Conservation (phyloP, 2,888 invertebrate genomes). For the Ditula angustiorana region DNA sequence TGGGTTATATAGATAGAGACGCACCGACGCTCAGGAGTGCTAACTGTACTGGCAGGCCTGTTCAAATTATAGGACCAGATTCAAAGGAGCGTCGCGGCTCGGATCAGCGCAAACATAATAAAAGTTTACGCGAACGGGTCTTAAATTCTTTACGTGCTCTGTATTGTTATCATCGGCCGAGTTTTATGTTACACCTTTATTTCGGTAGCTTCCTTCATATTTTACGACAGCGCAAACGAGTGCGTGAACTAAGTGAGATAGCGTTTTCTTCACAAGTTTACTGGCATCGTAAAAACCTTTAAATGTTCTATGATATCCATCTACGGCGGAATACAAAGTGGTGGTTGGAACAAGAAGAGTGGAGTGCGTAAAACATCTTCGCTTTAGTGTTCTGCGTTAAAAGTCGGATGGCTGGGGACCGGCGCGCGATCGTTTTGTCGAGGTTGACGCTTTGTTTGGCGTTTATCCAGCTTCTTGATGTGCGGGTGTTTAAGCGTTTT, state of each 20-base stretch:
- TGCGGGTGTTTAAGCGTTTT: not conserved
- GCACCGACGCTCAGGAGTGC: too few species aligned
- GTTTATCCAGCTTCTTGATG: not conserved
- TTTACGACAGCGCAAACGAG: conserved; percentile 59
- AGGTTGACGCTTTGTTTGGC: conserved; percentile 4
- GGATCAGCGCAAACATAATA: conserved; percentile 51
- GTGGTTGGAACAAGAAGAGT: conserved; percentile 15
- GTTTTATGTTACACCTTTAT: conserved; percentile 60
- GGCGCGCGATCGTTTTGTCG: not conserved
- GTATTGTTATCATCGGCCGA: conserved; percentile 57
- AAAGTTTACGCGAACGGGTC: conserved; percentile 53
- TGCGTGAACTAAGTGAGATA: conserved; percentile 61
- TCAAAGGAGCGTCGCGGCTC: not conserved
- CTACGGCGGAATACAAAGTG: conserved; percentile 49
- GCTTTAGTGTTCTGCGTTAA: conserved; percentile 32
- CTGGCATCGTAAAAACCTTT: conserved; percentile 54
- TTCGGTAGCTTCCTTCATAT: conserved; percentile 58
- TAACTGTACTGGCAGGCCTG: not conserved
- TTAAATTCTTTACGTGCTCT: conserved; percentile 54
- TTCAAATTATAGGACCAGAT: not conserved
- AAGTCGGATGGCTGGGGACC: conserved; percentile 10
- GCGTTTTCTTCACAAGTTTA: conserved; percentile 50
- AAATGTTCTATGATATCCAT: conserved; percentile 54
- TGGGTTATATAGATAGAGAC: too few species aligned
- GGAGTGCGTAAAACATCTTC: conserved; percentile 32